phyloP scores from a whole-genome alignment of 2,113 vertebrate genomes.

The Chitala chitala region DNA sequence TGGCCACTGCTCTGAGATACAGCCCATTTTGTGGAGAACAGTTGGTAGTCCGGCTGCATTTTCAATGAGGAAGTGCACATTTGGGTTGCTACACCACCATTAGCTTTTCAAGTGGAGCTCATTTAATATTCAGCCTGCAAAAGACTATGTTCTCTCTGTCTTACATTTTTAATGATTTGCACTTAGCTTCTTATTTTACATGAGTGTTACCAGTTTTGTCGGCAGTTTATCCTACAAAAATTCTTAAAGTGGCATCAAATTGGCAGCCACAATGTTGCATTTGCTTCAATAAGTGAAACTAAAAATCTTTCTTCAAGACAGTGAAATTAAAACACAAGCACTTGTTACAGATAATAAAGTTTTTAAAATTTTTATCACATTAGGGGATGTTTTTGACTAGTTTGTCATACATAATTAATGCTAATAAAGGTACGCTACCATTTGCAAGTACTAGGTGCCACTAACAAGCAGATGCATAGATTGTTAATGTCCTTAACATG shows the following conservation, averaged over 20 bases:
- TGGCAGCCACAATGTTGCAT: not conserved
- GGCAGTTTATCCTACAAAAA: not conserved
- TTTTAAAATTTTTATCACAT: not conserved
- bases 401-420: no score
- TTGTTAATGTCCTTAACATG: no score
- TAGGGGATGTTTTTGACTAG: no score
- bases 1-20: no score
- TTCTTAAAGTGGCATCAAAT: not conserved
- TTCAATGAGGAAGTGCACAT: not conserved
- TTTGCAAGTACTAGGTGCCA: no score
- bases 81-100: not conserved
- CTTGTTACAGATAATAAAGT: not conserved
- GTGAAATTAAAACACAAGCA: not conserved
- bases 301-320: not conserved
- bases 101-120: not conserved
- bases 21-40: no score
- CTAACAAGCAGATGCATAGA: no score
- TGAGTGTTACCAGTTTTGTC: not conserved
- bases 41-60: no score
- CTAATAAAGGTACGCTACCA: no score
- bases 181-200: slow-evolving; percentile 3
- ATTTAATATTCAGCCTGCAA: not conserved
- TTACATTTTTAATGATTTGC: not conserved
- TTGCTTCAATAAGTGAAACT: not conserved
- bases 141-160: not conserved